Evolutionary conservation across 2,113 vertebrate genomes (phyloP), one percentile per base, ranked within the genome.

Genomic region (Mirounga angustirostris): DNA sequence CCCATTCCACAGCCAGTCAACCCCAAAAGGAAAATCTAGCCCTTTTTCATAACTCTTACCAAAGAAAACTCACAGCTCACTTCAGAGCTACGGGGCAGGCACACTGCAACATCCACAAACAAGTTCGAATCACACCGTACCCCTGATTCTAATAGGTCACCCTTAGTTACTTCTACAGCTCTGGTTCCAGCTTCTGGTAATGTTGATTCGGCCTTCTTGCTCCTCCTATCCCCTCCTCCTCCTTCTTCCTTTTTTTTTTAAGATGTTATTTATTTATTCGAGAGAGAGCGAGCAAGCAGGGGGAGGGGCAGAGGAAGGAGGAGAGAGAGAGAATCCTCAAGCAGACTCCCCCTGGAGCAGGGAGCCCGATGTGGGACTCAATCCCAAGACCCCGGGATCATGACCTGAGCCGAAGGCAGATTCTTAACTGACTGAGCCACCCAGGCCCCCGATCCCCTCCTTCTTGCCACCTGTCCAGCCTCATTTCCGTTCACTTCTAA

Each of bases 21-120:
- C 2, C 50, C 30, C 43, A 43, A n/a, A 58, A 50, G 76, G 58
- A 56, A 10, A 65, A 56, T 10, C 33, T 26, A 52, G 46, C 10
- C 7, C 13, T 11, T 78, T 78, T 69, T 58, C 61, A 24, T 71
- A 28, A n/a, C 67, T 79, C 54, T 46, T 61, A 71, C 52, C 19
- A 21, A 52, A n/a, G 18, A 33, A 69, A 78, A 50, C 16, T 54
- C 40, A 43, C 24, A 4, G 46, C 46, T 46, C 7, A 8, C 61
- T 54, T 54, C 11, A 15, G 69, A n/a, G 10, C 33, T 78, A 7
- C 2, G 5, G 3, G 4, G 40, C 43, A 11, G 3, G 8, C 10
- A 10, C 0, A 4, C 46, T 8, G 7, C 7, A 1, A 28, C 11
- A n/a, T 3, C 6, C 4, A 30, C 18, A 18, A 4, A 52, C 6